These are phyloP conservation scores for Andrena dorsata DNA, from an alignment of 2,888 invertebrate species.

Conservation along the genomic window DNA sequence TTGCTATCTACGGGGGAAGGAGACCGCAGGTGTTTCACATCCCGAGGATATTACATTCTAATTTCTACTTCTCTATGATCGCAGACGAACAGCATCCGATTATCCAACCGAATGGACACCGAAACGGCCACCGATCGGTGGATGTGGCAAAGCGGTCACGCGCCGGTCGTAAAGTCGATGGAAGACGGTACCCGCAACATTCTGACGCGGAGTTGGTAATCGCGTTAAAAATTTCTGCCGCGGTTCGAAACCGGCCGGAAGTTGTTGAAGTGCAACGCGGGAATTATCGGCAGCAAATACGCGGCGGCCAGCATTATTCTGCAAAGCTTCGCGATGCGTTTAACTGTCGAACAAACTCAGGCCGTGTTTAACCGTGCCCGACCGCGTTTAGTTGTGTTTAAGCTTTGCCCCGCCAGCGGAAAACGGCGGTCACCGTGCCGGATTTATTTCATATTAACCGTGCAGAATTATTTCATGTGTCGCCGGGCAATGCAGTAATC, in stretches of 20 bases:
- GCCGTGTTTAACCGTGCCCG: constrained; percentile 28
- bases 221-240: neutral
- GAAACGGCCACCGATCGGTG: too few species aligned
- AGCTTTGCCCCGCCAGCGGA: constrained; percentile 14
- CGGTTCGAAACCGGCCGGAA: neutral
- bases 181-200: too few species aligned
- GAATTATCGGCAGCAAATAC: constrained; percentile 30
- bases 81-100: too few species aligned
- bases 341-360: constrained; percentile 34
- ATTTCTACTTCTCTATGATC: too few species aligned
- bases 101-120: too few species aligned
- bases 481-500: constrained; percentile 61
- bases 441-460: constrained; percentile 70
- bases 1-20: too few species aligned
- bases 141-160: too few species aligned
- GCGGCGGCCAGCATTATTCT: constrained; percentile 32
- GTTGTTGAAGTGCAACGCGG: constrained; percentile 6
- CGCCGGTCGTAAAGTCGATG: too few species aligned
- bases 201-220: too few species aligned
- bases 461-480: constrained; percentile 68
- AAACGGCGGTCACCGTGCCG: constrained; percentile 22
- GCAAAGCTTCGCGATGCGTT: constrained; percentile 39
- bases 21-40: too few species aligned
- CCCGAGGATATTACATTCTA: too few species aligned
- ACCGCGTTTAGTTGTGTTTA: constrained; percentile 40